These are phyloP conservation scores for Opisthograptis luteolata DNA, from an alignment of 2,888 invertebrate species.

Conservation along the genomic window DNA sequence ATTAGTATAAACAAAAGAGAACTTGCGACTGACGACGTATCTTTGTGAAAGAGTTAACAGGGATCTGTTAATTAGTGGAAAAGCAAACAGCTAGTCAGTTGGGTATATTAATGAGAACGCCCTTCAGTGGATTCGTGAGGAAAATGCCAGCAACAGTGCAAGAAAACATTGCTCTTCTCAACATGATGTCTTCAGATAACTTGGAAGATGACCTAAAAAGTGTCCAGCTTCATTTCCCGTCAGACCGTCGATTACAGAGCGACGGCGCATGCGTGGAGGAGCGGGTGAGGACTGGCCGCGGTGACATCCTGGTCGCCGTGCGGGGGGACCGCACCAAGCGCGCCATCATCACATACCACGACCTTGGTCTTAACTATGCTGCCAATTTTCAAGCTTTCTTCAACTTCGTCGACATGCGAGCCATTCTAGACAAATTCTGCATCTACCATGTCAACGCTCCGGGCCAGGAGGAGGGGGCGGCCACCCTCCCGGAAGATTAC, in stretches of 20 bases:
- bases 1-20: constrained; percentile 55
- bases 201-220: constrained; percentile 97
- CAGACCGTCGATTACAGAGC: constrained; percentile 85
- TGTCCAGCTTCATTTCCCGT: constrained; percentile 94
- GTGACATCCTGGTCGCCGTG: constrained; percentile 95
- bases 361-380: constrained; percentile 98
- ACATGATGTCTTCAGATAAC: constrained; percentile 88
- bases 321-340: constrained; percentile 96
- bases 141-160: constrained; percentile 75
- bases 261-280: constrained; percentile 85
- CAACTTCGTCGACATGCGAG: constrained; percentile 95
- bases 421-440: constrained; percentile 96
- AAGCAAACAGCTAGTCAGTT: constrained; percentile 30
- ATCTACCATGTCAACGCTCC: constrained; percentile 99
- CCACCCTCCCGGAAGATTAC: constrained; percentile 93
- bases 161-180: constrained; percentile 85
- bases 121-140: constrained; percentile 42
- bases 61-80: constrained; percentile 37
- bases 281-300: constrained; percentile 95
- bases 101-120: constrained; percentile 47
- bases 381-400: constrained; percentile 97
- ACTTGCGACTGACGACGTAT: constrained; percentile 19
- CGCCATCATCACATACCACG: constrained; percentile 98
- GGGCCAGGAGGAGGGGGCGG: constrained; percentile 98
- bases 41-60: constrained; percentile 30